Conservation (phyloP, 2,888 invertebrate species). For the Lycaena phlaeas region DNA sequence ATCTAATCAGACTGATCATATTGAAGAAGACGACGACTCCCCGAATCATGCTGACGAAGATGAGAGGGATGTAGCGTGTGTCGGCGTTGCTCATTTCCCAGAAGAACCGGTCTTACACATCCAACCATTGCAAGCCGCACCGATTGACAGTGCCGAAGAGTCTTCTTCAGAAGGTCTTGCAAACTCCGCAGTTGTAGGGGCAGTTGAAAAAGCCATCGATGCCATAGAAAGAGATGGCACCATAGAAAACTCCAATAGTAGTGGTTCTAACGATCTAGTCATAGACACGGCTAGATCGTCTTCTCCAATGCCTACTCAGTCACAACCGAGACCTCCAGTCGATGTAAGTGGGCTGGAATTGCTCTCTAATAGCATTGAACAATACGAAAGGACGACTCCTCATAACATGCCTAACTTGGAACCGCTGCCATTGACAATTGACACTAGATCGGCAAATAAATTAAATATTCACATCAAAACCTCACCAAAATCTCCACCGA, state of each 20-base stretch:
- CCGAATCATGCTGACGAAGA: conserved; percentile 61
- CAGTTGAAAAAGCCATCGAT: conserved; percentile 57
- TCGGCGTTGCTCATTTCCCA: conserved; percentile 62
- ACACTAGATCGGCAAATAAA: conserved; percentile 52
- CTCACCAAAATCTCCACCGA: conserved; percentile 54
- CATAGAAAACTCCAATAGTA: conserved; percentile 53
- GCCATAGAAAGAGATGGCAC: conserved; percentile 55
- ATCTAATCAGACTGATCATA: conserved; percentile 87
- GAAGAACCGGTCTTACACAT: conserved; percentile 36
- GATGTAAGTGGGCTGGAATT: conserved; percentile 87
- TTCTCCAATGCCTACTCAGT: conserved; percentile 30
- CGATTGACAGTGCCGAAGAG: conserved; percentile 53
- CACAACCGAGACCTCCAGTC: conserved; percentile 47
- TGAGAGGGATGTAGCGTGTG: conserved; percentile 56
- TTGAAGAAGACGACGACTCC: conserved; percentile 78
- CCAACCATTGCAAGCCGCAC: conserved; percentile 30
- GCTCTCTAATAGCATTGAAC: conserved; percentile 88
- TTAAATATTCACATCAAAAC: conserved; percentile 59
- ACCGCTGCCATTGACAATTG: conserved; percentile 43
- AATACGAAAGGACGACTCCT: conserved; percentile 75
- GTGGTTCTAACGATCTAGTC: conserved; percentile 57
- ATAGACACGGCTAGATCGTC: conserved; percentile 55
- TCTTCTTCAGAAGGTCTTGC: conserved; percentile 50
- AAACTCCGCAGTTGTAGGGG: conserved; percentile 40
- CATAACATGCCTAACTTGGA: conserved; percentile 47